Base-by-base conservation (phyloP, 2,113 vertebrate genomes). In the Callorhinus ursinus region DNA sequence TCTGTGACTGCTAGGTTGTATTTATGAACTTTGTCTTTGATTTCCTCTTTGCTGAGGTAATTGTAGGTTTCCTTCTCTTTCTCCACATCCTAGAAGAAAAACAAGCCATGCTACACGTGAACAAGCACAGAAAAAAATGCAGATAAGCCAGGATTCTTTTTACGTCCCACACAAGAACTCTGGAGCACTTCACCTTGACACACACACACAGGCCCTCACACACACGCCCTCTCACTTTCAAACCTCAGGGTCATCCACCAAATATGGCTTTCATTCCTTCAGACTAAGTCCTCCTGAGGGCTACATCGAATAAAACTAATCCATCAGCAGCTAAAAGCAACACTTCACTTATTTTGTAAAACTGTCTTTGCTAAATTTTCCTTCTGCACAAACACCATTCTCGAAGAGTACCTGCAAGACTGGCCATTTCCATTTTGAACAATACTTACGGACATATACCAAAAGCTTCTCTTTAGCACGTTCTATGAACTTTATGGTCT, bases 1-100 rank as follows among this genome's bases (percentile, higher is more conserved):
- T 99, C 99, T 90, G 98, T 99, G 96, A 99, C 99, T 82, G 99
- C 98, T 77, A 98, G 96, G 98, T 99, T 99, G 98, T 99, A 99
- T 76, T 98, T 98, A 82, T 99, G 99, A 88, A 99, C 98, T 98
- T 99, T 99, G 98, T 99, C 99, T 98, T 99, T 98, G 99, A 99
- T 99, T 97, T 99, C 99, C 98, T 99, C 99, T 95, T 99, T 98
- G 98, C 99, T 99, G 98, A 99, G 99, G 98, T 99, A 99, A 87
- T 98, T 99, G 31, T 99, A 99, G 72, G 99, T 97, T 98, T 99
- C 99, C 95, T 98, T 98, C 97, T 99, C 99, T 98, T 99, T 99
- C 98, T 99, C 99, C 98, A 99, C 99, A 99, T 99, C 99, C 99
- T 99, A 98, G 96, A 98, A 96, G 51, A 90, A 97, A 88, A 97